Conservation (phyloP, 2,888 invertebrate genomes). For the Onchidella celtica region DNA sequence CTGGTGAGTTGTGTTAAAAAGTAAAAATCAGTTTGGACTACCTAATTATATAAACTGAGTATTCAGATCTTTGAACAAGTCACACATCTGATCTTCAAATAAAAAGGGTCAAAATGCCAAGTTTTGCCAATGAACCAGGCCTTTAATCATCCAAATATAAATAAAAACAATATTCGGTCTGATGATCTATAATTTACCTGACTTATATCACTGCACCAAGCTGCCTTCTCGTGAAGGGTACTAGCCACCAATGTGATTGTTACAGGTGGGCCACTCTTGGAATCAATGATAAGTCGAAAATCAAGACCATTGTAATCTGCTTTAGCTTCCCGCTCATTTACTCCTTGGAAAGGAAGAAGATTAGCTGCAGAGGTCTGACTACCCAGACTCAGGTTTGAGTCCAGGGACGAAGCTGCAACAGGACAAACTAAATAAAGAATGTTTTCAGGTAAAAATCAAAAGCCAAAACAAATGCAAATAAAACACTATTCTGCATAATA, state of each 20-base stretch:
- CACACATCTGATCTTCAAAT: too few species aligned
- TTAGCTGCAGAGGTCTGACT: conserved; percentile 72
- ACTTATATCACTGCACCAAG: conserved; percentile 95
- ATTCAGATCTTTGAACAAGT: too few species aligned
- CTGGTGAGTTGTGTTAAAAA: too few species aligned
- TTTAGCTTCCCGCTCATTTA: conserved; percentile 61
- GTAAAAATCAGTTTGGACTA: too few species aligned
- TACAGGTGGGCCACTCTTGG: conserved; percentile 85
- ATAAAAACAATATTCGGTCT: too few species aligned
- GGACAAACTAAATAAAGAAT: not conserved
- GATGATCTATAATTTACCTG: too few species aligned
- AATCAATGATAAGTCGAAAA: conserved; percentile 87
- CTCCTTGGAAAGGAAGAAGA: conserved; percentile 64
- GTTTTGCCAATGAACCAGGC: too few species aligned
- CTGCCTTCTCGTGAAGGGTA: conserved; percentile 92
- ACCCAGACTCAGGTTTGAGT: conserved; percentile 73
- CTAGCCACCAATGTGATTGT: conserved; percentile 86
- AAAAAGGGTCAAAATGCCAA: too few species aligned
- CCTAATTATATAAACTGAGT: too few species aligned
- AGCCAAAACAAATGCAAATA: not conserved
- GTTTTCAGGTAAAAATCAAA: not conserved
- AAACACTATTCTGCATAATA: not conserved
- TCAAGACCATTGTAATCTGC: conserved; percentile 84
- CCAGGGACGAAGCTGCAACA: conserved; percentile 73
- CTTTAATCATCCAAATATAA: too few species aligned